phyloP scores from a whole-genome alignment of 2,113 vertebrate genomes.

The Myotis yumanensis region DNA sequence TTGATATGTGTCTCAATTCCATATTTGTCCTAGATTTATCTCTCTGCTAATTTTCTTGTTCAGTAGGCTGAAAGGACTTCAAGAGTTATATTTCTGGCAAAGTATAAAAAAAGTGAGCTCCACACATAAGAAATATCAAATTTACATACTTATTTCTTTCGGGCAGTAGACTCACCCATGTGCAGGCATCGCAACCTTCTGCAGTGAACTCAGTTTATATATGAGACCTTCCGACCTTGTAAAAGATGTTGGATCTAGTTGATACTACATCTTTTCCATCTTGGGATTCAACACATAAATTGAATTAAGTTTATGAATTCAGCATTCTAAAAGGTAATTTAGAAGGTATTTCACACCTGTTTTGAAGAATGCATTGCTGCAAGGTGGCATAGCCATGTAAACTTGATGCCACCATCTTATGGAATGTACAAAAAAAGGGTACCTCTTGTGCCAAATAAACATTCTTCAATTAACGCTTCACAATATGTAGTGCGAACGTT shows the following conservation, averaged over 20 bases:
- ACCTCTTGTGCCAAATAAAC: constrained; percentile 60
- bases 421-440: constrained; percentile 58
- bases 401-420: constrained; percentile 52
- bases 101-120: neutral
- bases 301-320: neutral
- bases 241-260: neutral
- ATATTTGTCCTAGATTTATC: neutral
- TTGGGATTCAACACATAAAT: neutral
- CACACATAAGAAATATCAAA: neutral
- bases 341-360: constrained; percentile 19
- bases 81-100: neutral
- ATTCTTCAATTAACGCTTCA: constrained; percentile 69
- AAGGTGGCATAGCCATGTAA: constrained; percentile 51
- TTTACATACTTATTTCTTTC: neutral
- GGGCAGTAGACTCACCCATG: neutral
- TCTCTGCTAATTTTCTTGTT: neutral
- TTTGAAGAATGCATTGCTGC: constrained; percentile 32
- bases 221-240: neutral
- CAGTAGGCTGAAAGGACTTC: neutral
- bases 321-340: constrained; percentile 33
- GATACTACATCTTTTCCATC: neutral
- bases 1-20: neutral
- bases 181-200: neutral
- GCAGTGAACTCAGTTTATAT: neutral
- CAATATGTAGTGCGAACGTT: constrained; percentile 71